A percentile compares a stretch with the other conserved stretches of the same genome.
Conservation (phyloP, 2,797 vertebrate genomes). For the Cygnus olor region DNA sequence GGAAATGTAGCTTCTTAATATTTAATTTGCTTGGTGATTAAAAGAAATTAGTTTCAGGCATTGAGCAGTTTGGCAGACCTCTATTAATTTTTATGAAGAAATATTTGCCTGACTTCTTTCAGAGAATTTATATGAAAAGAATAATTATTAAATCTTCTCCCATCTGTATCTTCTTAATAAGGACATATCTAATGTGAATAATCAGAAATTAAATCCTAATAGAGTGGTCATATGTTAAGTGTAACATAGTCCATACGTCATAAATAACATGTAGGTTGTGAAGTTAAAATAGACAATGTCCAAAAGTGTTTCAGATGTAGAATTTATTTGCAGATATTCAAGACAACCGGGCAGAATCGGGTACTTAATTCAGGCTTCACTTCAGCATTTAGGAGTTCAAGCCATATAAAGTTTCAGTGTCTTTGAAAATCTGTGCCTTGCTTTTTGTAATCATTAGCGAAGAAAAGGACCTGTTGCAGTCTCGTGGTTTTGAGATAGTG, state of each 20-base stretch:
- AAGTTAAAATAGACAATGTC: not conserved
- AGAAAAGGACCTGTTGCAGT: not conserved
- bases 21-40: conserved; percentile 52
- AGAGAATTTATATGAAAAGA: not conserved
- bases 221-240: not conserved
- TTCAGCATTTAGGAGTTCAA: not conserved
- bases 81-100: conserved; percentile 46
- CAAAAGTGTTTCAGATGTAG: not conserved
- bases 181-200: not conserved
- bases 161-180: conserved; percentile 38
- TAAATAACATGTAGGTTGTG: not conserved
- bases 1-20: conserved; percentile 22
- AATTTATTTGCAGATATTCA: not conserved
- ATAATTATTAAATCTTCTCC: conserved; percentile 24
- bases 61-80: conserved; percentile 33
- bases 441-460: not conserved
- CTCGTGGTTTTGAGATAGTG: not conserved
- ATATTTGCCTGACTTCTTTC: conserved; percentile 34
- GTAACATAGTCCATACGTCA: not conserved
- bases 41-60: conserved; percentile 48
- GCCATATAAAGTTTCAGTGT: fast-evolving
- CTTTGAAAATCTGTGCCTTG: not conserved
- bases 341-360: not conserved
- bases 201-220: conserved; percentile 25
- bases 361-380: not conserved